Evolutionary conservation across 2,113 vertebrate genomes (phyloP).

Genomic region (Electrona antarctica): DNA sequence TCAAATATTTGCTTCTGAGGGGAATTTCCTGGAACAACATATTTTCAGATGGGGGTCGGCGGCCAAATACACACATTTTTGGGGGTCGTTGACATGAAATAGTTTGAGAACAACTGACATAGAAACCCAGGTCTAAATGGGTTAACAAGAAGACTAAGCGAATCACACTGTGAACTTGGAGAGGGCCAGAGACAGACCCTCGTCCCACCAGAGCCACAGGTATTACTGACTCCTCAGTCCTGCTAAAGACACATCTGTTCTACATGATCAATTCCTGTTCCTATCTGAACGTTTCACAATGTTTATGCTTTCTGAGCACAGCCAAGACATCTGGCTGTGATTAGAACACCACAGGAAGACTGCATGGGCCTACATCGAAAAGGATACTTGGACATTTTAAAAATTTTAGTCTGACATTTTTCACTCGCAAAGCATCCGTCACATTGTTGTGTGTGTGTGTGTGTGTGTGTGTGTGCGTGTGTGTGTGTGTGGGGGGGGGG

Average conservation of each 20-base stretch:
- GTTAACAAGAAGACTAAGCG: neutral
- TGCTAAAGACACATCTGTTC: conserved; percentile 17
- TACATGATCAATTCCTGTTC: conserved; percentile 11
- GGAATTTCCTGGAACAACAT: no score
- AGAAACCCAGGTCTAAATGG: no score
- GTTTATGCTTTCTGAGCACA: conserved; percentile 3
- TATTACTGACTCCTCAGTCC: conserved; percentile 3
- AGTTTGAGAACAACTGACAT: no score
- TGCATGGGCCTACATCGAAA: neutral
- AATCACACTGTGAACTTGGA: neutral
- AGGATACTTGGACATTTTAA: conserved; percentile 8
- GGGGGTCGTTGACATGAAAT: no score
- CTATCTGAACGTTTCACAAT: conserved; percentile 6
- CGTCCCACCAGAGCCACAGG: neutral
- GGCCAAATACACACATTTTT: no score
- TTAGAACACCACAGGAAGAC: conserved; percentile 50
- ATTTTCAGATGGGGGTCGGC: no score
- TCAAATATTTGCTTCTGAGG: no score
- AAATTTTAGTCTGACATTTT: neutral
- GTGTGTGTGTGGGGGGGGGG: no score
- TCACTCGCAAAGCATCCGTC: neutral
- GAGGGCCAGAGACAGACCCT: neutral
- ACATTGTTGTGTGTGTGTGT: neutral
- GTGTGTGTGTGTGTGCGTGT: no score
- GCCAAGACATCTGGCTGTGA: conserved; percentile 30